These are phyloP conservation scores for Callimorpha dominula DNA, from an alignment of 2,888 invertebrate genomes.

Conservation along the genomic window DNA sequence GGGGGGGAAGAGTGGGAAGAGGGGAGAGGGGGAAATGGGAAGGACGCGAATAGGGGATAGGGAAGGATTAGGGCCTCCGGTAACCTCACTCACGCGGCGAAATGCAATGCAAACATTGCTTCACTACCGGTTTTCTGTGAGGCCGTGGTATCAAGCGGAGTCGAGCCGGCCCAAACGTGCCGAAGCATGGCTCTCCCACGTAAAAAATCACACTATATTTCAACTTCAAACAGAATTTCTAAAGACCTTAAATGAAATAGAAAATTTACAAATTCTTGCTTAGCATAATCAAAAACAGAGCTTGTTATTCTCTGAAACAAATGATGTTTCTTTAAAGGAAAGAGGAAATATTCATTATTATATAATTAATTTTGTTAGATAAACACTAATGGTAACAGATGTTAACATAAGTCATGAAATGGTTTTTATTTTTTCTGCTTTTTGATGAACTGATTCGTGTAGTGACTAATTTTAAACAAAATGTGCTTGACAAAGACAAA, in stretches of 20 bases:
- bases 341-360: slow-evolving; percentile 13
- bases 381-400: not conserved
- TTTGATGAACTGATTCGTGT: not conserved
- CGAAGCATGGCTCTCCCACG: too few species aligned
- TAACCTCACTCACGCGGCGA: too few species aligned
- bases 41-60: too few species aligned
- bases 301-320: slow-evolving; percentile 17
- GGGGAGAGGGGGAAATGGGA: too few species aligned
- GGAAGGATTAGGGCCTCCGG: too few species aligned
- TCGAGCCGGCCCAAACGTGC: too few species aligned
- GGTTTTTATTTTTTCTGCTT: not conserved
- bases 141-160: too few species aligned
- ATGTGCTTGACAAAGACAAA: not conserved
- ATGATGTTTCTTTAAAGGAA: slow-evolving; percentile 32
- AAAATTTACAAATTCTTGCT: slow-evolving; percentile 3
- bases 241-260: slow-evolving; percentile 8
- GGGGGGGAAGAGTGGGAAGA: too few species aligned
- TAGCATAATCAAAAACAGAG: slow-evolving; percentile 23
- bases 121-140: too few species aligned
- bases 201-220: not conserved
- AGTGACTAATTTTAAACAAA: not conserved
- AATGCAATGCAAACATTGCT: too few species aligned
- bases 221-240: not conserved
- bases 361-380: not conserved
- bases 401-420: not conserved